Conservation (phyloP, 2,113 vertebrate genomes). For the Nipponia nippon region DNA sequence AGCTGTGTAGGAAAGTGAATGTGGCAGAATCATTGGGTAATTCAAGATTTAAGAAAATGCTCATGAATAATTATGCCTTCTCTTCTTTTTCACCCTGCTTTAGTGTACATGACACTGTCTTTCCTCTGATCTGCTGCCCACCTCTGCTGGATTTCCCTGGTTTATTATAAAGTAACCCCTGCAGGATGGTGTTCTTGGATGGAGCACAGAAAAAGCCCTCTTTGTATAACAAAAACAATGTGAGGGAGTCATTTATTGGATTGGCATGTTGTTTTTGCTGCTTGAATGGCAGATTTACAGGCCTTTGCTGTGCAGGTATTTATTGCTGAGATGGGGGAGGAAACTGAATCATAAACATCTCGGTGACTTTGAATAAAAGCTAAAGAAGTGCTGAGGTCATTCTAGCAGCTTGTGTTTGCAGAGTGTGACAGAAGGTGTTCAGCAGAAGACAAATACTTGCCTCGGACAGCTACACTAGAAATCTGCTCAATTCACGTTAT, state of each 20-base stretch:
- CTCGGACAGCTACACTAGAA: not conserved
- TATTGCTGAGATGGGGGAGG: slow-evolving; percentile 56
- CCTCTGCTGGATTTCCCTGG: not conserved
- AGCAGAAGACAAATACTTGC: slow-evolving; percentile 28
- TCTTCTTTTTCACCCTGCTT: not conserved
- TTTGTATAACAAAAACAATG: slow-evolving; percentile 51
- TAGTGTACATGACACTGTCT: not conserved
- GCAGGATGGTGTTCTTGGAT: slow-evolving; percentile 39
- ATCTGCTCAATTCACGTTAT: not conserved
- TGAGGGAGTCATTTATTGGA: slow-evolving; percentile 57
- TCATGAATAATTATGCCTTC: not conserved
- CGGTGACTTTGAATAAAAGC: slow-evolving; percentile 56
- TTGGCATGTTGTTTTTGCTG: slow-evolving; percentile 55
- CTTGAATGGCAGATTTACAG: slow-evolving; percentile 68
- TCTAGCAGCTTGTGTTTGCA: slow-evolving; percentile 46
- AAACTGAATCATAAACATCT: slow-evolving; percentile 61
- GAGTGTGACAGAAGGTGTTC: slow-evolving; percentile 28
- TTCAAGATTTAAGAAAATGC: not conserved
- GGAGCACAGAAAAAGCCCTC: not conserved
- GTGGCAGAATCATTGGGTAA: not conserved
- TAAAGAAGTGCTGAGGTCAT: slow-evolving; percentile 51
- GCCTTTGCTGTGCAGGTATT: slow-evolving; percentile 43
- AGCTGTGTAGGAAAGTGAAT: not conserved
- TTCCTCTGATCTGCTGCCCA: not conserved
- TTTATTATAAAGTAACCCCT: slow-evolving; percentile 19